Conservation (phyloP, 2,113 vertebrate species). For the Sinocyclocheilus rhinocerous region DNA sequence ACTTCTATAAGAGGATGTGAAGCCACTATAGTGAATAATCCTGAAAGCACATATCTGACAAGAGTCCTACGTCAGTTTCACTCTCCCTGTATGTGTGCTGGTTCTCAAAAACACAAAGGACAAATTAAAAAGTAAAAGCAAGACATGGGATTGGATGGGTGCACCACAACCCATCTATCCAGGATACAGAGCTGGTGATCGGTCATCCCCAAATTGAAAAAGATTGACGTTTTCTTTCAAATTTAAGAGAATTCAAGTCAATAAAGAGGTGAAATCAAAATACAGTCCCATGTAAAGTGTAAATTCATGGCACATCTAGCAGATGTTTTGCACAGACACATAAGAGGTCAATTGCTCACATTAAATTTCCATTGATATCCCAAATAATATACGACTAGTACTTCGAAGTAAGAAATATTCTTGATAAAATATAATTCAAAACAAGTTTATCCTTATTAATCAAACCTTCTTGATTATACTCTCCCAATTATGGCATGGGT, state of each 20-base stretch:
- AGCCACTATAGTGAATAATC: conserved; percentile 4
- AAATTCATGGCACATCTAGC: conserved; percentile 53
- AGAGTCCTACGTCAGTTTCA: background rate
- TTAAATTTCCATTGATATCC: conserved; percentile 21
- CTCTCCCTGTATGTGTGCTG: conserved; percentile 16
- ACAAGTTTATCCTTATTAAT: conserved; percentile 16
- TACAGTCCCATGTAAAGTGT: conserved; percentile 5
- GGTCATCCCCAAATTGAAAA: background rate
- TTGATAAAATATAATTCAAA: conserved; percentile 3
- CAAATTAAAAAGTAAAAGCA: background rate
- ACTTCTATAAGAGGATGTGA: background rate
- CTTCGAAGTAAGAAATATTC: background rate
- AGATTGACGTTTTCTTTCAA: background rate
- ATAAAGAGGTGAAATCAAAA: conserved; percentile 12
- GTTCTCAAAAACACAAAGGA: background rate
- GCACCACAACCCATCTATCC: background rate
- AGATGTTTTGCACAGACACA: conserved; percentile 42
- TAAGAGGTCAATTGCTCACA: conserved; percentile 10
- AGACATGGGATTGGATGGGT: background rate
- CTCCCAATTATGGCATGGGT: conserved; percentile 46
- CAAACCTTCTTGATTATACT: conserved; percentile 16
- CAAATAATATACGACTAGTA: conserved; percentile 31
- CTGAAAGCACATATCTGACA: conserved; percentile 5
- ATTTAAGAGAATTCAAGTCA: conserved; percentile 5
- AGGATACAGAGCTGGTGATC: conserved; percentile 24